Evolutionary conservation across 2,888 invertebrate species (phyloP), one percentile per base, ranked within the genome.

Genomic region (Drosophila paranaensis): DNA sequence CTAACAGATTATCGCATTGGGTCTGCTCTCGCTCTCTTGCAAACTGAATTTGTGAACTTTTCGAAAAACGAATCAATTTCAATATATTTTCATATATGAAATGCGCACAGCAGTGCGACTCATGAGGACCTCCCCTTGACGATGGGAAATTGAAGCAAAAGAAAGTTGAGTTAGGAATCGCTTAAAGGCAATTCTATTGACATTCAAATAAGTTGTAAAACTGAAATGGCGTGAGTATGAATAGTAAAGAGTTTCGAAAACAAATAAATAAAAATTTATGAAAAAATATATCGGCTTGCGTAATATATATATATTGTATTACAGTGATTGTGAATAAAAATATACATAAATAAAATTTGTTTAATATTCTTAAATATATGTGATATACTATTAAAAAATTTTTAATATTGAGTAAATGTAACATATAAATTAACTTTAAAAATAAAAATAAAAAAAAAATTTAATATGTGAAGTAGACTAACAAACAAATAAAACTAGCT

Each of bases 1-100:
- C 48, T 35, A 42, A 62, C 46, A 40, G 70, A 70, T 69, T 60
- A 66, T 40, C 46, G 40, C 66, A 35, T 27, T 14, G 66, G 66
- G 66, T 54, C 25, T 48, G 33, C 25, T n/a, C 51, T 25, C 16
- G 33, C 33, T 53, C 37, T 25, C 39, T 51, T 30, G 0, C 25
- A 37, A 39, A 54, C 16, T 9, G 16, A 25, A 60, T 30, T 48
- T 14, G 48, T 20, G 33, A 66, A 66, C 35, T 66, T 55, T 45
- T 37, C 37, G 50, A 16, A 45, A 39, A 63, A 39, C 37, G 65
- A 45, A 65, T 65, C 63, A 63, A 65, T 65, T 63, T 51, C 46
- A 27, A 35, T 35, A 13, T 46, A 65, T 51, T 65, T 64, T 43
- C 20, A 57, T 37, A 58, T 46, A 48, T 39, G 48, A 35, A 33